Conservation (phyloP, 2,888 invertebrate species). For the Lacanobia oleracea region DNA sequence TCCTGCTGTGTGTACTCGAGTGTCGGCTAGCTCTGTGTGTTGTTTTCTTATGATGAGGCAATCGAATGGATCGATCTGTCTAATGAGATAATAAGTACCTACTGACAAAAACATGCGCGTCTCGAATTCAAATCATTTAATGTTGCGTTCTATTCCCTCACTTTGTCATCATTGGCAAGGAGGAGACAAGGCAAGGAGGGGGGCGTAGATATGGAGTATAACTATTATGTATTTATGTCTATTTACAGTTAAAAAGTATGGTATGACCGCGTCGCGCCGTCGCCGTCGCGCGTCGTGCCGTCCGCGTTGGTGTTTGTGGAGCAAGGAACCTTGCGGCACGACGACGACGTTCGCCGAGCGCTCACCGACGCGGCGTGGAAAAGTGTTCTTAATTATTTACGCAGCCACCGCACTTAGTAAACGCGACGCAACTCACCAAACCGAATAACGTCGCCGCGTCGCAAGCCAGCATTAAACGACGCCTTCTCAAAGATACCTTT, state of each 20-base stretch:
- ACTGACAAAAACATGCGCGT: neutral
- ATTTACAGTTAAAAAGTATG: conserved; percentile 16
- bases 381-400: conserved; percentile 88
- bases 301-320: conserved; percentile 48
- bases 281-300: conserved; percentile 25
- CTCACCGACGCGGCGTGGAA: conserved; percentile 73
- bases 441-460: conserved; percentile 59
- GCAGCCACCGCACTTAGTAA: conserved; percentile 76
- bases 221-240: neutral
- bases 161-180: neutral
- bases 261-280: conserved; percentile 1
- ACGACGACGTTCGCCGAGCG: conserved; percentile 49
- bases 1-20: neutral
- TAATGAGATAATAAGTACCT: conserved; percentile 10
- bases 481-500: conserved; percentile 62
- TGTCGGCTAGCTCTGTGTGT: neutral
- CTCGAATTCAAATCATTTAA: neutral
- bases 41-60: conserved; percentile 7
- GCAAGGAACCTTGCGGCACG: conserved; percentile 46
- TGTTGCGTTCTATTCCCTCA: neutral
- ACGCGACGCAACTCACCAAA: conserved; percentile 71
- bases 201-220: neutral
- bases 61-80: neutral
- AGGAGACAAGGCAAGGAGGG: too few species aligned
- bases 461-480: conserved; percentile 58